These are phyloP conservation scores for Myotis pilosus DNA, from an alignment of 2,797 vertebrate genomes.

Conservation along the genomic window DNA sequence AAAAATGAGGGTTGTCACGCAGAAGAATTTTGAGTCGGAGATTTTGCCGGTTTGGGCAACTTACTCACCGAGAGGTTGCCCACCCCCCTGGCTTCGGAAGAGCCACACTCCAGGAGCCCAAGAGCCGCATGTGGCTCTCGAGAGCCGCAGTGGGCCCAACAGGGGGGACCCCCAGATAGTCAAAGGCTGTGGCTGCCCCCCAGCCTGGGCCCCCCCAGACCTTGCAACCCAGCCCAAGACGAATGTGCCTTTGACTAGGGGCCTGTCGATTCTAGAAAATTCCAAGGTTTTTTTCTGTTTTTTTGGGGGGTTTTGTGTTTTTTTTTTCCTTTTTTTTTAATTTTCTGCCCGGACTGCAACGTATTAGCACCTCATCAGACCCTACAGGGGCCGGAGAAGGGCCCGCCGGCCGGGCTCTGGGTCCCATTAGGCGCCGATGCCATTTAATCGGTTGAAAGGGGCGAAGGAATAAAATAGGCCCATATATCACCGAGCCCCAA, in stretches of 20 bases:
- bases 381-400: too few relatives aligned
- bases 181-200: constrained; percentile 56
- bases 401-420: constrained; percentile 58
- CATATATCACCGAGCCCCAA: constrained; percentile 41
- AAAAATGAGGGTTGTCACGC: too few relatives aligned
- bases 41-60: too few relatives aligned
- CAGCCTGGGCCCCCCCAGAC: constrained; percentile 30
- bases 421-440: constrained; percentile 69
- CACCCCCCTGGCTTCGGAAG: too few relatives aligned
- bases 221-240: constrained; percentile 73
- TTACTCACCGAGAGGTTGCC: too few relatives aligned
- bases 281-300: constrained; percentile 64
- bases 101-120: too few relatives aligned
- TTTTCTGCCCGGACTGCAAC: constrained; percentile 58
- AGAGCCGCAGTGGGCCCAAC: too few relatives aligned
- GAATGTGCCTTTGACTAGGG: constrained; percentile 77
- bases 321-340: too few relatives aligned
- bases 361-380: constrained; percentile 81
- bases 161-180: constrained; percentile 56
- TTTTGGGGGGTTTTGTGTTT: too few relatives aligned
- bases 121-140: too few relatives aligned
- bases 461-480: constrained; percentile 17
- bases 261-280: constrained; percentile 76
- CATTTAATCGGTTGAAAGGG: constrained; percentile 51
- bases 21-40: too few relatives aligned